phyloP scores from a whole-genome alignment of 2,888 invertebrate species.

The Cryptocephalus moraei region DNA sequence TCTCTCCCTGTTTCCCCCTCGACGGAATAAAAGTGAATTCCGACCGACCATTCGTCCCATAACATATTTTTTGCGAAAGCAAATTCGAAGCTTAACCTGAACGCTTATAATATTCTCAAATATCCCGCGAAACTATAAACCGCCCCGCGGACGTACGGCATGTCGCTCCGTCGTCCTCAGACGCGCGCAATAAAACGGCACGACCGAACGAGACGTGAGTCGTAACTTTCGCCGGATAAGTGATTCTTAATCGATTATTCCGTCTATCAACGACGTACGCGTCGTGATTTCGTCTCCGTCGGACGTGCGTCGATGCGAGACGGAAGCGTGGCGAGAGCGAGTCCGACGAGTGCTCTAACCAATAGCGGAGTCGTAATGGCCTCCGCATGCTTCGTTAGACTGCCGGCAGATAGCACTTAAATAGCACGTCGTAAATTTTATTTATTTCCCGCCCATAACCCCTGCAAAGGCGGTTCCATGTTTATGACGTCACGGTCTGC shows the following conservation, averaged over 20 bases:
- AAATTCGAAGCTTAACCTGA: constrained; percentile 25
- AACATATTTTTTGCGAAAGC: constrained; percentile 25
- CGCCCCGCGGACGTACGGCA: constrained; percentile 11
- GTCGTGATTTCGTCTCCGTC: constrained; percentile 23
- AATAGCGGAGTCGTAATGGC: constrained; percentile 51
- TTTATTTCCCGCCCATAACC: constrained; percentile 50
- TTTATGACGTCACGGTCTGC: constrained; percentile 36
- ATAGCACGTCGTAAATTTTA: constrained; percentile 43
- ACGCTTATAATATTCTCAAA: constrained; percentile 33
- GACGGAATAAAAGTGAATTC: constrained; percentile 12
- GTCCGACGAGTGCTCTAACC: constrained; percentile 34
- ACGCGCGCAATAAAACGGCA: constrained; percentile 18
- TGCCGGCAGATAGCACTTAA: constrained; percentile 48
- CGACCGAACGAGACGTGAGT: constrained; percentile 22
- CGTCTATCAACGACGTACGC: constrained; percentile 43
- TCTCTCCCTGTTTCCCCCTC: constrained; percentile 1
- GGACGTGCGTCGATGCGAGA: neutral
- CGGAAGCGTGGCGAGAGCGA: constrained; percentile 12
- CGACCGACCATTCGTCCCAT: constrained; percentile 13
- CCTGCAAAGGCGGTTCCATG: constrained; percentile 44
- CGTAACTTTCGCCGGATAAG: constrained; percentile 28
- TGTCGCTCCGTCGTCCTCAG: constrained; percentile 18
- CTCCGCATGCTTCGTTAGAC: constrained; percentile 42
- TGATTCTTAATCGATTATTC: constrained; percentile 31
- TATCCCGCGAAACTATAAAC: constrained; percentile 32